Percentiles rank a stretch among this genome's conserved stretches.
Conservation (phyloP, 2,797 vertebrate genomes). For the Rhynchotus rufescens region DNA sequence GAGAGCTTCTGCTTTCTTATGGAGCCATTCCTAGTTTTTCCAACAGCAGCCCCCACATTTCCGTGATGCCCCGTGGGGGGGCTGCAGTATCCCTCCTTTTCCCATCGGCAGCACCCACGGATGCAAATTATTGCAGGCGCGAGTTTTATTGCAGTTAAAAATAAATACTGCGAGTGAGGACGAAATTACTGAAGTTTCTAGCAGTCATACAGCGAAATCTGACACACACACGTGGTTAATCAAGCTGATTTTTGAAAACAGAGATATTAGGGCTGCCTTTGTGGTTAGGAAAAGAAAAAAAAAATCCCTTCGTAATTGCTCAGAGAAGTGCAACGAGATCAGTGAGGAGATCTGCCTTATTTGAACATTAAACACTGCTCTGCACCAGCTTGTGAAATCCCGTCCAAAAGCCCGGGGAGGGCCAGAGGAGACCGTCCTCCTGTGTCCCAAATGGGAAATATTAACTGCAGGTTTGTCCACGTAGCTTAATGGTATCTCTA, state of each 20-base stretch:
- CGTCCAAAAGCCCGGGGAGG: background rate
- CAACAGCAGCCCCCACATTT: background rate
- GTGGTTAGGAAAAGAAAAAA: background rate
- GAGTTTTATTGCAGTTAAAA: background rate
- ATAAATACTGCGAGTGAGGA: rapidly evolving
- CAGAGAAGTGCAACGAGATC: background rate
- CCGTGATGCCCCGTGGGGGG: background rate
- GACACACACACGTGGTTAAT: rapidly evolving
- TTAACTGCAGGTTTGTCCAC: no score
- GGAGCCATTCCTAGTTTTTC: background rate
- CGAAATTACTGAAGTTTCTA: background rate
- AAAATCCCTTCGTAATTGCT: no score
- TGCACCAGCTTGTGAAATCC: background rate
- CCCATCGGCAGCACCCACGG: background rate
- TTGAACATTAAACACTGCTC: background rate
- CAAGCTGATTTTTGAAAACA: background rate
- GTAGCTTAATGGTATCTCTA: background rate
- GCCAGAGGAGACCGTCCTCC: background rate
- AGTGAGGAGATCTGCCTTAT: background rate
- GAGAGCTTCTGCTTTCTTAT: no score
- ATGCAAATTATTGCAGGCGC: background rate
- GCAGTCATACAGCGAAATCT: background rate
- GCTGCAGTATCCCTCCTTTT: background rate
- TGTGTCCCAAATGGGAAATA: background rate
- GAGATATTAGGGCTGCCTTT: background rate